Evolutionary conservation across 2,888 invertebrate species (phyloP).

Genomic region (Protophormia terraenovae): DNA sequence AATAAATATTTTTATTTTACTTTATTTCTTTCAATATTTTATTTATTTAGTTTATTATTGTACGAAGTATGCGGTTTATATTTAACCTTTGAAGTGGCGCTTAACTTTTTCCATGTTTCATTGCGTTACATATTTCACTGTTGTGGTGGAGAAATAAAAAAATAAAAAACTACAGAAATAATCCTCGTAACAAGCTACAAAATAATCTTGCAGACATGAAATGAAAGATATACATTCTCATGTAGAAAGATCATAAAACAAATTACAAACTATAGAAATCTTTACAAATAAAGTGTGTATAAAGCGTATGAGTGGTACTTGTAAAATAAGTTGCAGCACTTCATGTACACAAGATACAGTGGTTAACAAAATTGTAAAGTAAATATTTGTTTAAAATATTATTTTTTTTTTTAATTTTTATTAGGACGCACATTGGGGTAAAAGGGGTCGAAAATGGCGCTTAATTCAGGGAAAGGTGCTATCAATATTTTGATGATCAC

Average conservation of each 20-base stretch:
- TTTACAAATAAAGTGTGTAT: slow-evolving; percentile 28
- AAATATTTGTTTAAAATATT: too few species aligned
- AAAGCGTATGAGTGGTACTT: slow-evolving; percentile 6
- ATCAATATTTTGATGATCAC: too few species aligned
- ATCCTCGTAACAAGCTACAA: slow-evolving; percentile 50
- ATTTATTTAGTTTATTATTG: slow-evolving; percentile 45
- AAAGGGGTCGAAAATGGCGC: too few species aligned
- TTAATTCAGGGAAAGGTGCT: too few species aligned
- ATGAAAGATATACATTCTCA: not conserved
- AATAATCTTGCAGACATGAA: slow-evolving; percentile 20
- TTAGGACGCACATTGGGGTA: too few species aligned
- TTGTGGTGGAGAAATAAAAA: slow-evolving; percentile 4
- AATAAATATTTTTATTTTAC: not conserved
- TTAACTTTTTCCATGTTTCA: slow-evolving; percentile 51
- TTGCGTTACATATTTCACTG: slow-evolving; percentile 34
- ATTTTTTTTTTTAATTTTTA: too few species aligned
- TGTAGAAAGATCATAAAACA: slow-evolving; percentile 42
- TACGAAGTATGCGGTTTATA: slow-evolving; percentile 22
- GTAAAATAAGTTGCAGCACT: not conserved
- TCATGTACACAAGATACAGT: not conserved
- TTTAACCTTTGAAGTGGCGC: slow-evolving; percentile 65
- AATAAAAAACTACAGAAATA: slow-evolving; percentile 6
- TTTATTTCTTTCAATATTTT: slow-evolving; percentile 9
- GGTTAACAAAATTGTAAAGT: not conserved
- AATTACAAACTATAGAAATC: slow-evolving; percentile 36